Base-by-base conservation (phyloP, 1,140 invertebrate genomes). In the Drosophila erecta region DNA sequence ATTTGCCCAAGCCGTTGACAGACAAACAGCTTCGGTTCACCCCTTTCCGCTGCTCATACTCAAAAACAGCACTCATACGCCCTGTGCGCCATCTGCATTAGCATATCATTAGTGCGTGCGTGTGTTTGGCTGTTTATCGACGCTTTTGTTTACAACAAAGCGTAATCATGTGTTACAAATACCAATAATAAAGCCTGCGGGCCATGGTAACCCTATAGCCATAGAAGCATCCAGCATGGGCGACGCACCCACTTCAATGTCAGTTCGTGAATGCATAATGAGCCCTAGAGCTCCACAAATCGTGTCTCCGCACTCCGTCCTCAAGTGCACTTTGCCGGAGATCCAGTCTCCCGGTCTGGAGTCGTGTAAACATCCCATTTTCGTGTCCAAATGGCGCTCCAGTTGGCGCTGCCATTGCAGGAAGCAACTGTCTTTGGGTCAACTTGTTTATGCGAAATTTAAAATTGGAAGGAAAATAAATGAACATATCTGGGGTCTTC, bases 81-180 rank as follows among this genome's bases (percentile, higher is more conserved):
- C 73, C 15, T 69, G 83, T 89, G 79, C 71, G 79, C 79, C 84
- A 84, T 69, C 59, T 87, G 84, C 84, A 89, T 89, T 89, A 89
- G 83, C 83, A 89, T 89, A 89, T 89, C 83, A 87, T 89, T 89
- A 83, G 84, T 6, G 41, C 35, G 59, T 58, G 60, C 56, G 76
- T 70, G 76, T 72, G 77, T 81, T 77, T 85, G 77, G 40, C 76
- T 86, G 83, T 87, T 84, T 84, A 84, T 84, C 60, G 76, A 27
- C 22, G 84, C 84, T 70, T 85, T 87, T 87, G 83, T 87, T 87
- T 87, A 87, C 84, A 87, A 79, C 79, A 77, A 65, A 87, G 75
- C 79, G 83, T 87, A 87, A 87, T 87, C 84, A 87, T 87, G 83
- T 87, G 83, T 89, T 87, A 87, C 83, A 83, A 87, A 87, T 87